Evolutionary conservation across 2,113 vertebrate species (phyloP).

Genomic region (Morone chrysops): DNA sequence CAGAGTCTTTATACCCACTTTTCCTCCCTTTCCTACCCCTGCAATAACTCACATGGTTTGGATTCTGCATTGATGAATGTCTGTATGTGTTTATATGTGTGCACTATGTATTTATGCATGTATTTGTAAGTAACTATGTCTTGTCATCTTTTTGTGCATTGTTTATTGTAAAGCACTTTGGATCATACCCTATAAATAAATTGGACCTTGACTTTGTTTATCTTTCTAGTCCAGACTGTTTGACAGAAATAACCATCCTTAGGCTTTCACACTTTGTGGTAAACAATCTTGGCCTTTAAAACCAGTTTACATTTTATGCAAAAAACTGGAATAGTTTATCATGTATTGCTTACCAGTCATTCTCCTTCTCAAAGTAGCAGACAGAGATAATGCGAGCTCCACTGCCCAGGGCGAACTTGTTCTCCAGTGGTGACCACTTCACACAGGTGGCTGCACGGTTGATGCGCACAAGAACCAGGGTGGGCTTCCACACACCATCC

Average conservation of each 20-base stretch:
- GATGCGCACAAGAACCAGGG: constrained; percentile 86
- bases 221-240: background rate
- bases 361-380: constrained; percentile 89
- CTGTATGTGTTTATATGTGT: too few relatives aligned
- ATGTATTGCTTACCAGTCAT: constrained; percentile 82
- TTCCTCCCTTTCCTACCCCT: too few relatives aligned
- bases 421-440: constrained; percentile 87
- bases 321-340: background rate
- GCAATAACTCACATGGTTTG: too few relatives aligned
- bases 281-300: background rate
- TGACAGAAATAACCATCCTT: background rate
- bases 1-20: too few relatives aligned
- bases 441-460: constrained; percentile 88
- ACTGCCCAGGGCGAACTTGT: constrained; percentile 88
- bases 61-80: too few relatives aligned
- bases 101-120: too few relatives aligned
- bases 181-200: too few relatives aligned
- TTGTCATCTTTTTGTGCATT: too few relatives aligned
- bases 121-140: too few relatives aligned
- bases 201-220: background rate
- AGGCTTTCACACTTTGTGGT: background rate
- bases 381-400: constrained; percentile 86
- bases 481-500: constrained; percentile 86
- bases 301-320: background rate
- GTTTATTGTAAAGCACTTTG: too few relatives aligned